Evolutionary conservation across 2,113 vertebrate species (phyloP), one percentile per base, ranked within the genome.

Genomic region (Cyprinodon tularosa): DNA sequence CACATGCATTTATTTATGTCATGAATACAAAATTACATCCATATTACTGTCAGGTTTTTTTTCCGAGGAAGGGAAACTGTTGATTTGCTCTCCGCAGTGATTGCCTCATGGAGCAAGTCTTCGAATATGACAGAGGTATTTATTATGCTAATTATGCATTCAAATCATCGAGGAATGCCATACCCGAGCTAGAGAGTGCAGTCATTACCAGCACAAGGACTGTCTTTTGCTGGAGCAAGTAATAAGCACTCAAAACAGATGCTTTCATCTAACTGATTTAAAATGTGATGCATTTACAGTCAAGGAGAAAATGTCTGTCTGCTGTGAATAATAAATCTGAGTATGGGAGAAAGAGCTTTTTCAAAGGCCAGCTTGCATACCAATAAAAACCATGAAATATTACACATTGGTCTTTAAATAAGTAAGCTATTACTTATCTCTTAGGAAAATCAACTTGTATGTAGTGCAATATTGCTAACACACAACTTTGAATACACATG

Each of bases 61-160:
- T 86, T 84, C 22, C 77, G 66, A 9, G 80, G 71, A 75, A 53
- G 72, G 79, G 68, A 70, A 84, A 83, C 62, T 68, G 85, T 89
- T 91, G 91, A 90, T 91, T 89, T 88, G 72, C 84, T 84, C 69
- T 72, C 84, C 80, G 77, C 81, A n/a, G 85, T 86, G 90, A 92
- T 86, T 90, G 77, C 86, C 66, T 76, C 67, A 50, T 68, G 68
- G 88, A 86, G 93, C 84, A 84, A 84, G 78, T 77, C 87, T 72
- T 87, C 85, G 84, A 79, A 89, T 81, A 83, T 74, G 71, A 78
- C 80, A 89, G 71, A 84, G 86, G 89, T 88, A 92, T 93, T 93
- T 90, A 91, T 93, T 90, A 92, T 93, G 92, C 86, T 93, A 93
- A 94, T 93, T 90, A 92, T 86, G 86, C 82, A 87, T 92, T 90